A percentile compares a stretch with the other conserved stretches of the same genome.
These are phyloP conservation scores for Ceratoteleas bidentatus DNA, from an alignment of 1,140 invertebrate species.

Conservation along the genomic window DNA sequence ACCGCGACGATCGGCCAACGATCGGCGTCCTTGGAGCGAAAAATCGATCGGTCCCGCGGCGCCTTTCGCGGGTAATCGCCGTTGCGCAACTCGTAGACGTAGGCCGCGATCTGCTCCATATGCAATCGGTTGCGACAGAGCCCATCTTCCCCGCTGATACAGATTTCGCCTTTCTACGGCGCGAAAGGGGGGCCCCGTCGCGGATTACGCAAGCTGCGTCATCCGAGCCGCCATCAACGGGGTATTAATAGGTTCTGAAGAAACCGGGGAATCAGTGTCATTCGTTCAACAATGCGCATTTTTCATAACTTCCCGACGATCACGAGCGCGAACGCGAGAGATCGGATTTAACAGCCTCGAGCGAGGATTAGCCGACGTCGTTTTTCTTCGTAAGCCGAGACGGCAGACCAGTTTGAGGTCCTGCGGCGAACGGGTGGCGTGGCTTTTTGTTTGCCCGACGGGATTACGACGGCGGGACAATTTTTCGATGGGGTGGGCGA, in stretches of 20 bases:
- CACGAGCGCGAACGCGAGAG: conserved; percentile 24
- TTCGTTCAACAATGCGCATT: conserved; percentile 50
- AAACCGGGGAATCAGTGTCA: conserved; percentile 60
- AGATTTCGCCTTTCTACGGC: conserved; percentile 62
- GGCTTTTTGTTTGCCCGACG: neutral
- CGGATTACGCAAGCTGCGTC: conserved; percentile 55
- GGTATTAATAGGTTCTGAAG: conserved; percentile 64
- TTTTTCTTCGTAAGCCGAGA: neutral
- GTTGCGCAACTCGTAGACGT: conserved; percentile 65
- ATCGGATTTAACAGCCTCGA: conserved; percentile 12
- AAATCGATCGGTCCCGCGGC: conserved; percentile 35
- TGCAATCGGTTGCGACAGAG: conserved; percentile 66
- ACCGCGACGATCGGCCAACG: conserved; percentile 4
- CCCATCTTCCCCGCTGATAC: conserved; percentile 68
- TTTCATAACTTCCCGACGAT: conserved; percentile 50
- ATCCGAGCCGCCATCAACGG: conserved; percentile 44
- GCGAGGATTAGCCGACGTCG: neutral
- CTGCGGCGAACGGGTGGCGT: neutral
- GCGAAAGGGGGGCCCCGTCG: conserved; percentile 47
- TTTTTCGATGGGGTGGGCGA: no score
- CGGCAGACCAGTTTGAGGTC: neutral
- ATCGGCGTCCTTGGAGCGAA: conserved; percentile 18
- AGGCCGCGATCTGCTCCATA: conserved; percentile 63
- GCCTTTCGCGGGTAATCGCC: conserved; percentile 48
- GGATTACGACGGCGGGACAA: no score